These are phyloP conservation scores for Tetrapedia diversipes DNA, from an alignment of 2,888 invertebrate species.

Conservation along the genomic window DNA sequence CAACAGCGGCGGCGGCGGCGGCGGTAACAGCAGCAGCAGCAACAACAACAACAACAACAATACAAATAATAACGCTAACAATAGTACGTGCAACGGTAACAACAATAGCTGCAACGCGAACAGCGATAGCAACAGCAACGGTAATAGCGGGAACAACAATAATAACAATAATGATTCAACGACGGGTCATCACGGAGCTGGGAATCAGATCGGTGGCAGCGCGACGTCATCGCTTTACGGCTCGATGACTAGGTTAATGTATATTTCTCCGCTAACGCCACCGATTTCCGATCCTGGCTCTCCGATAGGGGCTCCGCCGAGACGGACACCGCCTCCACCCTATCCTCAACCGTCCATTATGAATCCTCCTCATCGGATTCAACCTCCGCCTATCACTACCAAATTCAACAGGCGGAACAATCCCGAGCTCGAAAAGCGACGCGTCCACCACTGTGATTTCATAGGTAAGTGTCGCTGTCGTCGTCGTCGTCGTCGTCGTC, in stretches of 20 bases:
- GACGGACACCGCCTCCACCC: constrained; percentile 91
- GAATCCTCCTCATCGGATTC: constrained; percentile 78
- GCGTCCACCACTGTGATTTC: constrained; percentile 98
- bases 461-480: constrained; percentile 86
- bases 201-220: constrained; percentile 77
- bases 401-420: constrained; percentile 98
- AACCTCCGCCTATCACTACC: constrained; percentile 71
- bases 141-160: constrained; percentile 65
- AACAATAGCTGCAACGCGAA: constrained; percentile 63
- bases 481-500: too few relatives aligned
- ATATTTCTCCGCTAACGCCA: constrained; percentile 93
- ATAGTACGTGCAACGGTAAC: constrained; percentile 46
- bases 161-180: constrained; percentile 71
- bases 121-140: constrained; percentile 56
- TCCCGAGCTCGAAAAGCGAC: constrained; percentile 96
- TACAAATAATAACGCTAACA: too few relatives aligned
- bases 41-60: constrained; percentile 60
- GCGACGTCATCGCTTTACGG: constrained; percentile 84
- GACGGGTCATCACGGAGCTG: constrained; percentile 67
- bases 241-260: constrained; percentile 87
- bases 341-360: constrained; percentile 86
- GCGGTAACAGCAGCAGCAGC: constrained; percentile 55
- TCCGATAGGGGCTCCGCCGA: constrained; percentile 86
- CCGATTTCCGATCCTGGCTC: constrained; percentile 95
- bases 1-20: constrained; percentile 62